phyloP scores from a whole-genome alignment of 2,797 vertebrate species.

The Telmatherina bonti region DNA sequence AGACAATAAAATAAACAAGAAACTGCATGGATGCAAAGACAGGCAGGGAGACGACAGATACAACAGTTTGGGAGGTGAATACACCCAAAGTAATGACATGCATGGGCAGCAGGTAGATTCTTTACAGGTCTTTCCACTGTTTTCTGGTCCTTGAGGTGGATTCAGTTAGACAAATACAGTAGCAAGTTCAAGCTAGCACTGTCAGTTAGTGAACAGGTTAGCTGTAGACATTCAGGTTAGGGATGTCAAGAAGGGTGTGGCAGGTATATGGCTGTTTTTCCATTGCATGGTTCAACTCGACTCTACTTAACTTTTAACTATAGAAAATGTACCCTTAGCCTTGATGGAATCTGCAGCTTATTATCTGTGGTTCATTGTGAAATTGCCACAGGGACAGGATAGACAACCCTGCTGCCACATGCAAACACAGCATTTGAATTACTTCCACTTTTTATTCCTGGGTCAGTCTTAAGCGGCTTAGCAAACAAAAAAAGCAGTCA shows the following conservation, averaged over 20 bases:
- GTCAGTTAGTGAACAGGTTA: slow-evolving; percentile 52
- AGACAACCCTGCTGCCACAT: background rate
- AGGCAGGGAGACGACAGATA: slow-evolving; percentile 47
- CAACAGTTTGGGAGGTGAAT: slow-evolving; percentile 43
- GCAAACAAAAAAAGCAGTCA: background rate
- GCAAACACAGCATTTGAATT: no score
- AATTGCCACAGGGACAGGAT: background rate
- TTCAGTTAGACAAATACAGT: slow-evolving; percentile 26
- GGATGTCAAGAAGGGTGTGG: slow-evolving; percentile 8
- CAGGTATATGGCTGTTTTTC: slow-evolving; percentile 1
- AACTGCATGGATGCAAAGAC: slow-evolving; percentile 59
- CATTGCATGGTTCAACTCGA: slow-evolving; percentile 10
- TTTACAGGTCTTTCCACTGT: slow-evolving; percentile 20
- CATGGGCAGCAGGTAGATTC: slow-evolving; percentile 40
- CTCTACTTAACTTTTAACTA: background rate
- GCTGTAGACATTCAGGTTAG: slow-evolving; percentile 9
- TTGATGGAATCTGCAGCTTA: slow-evolving; percentile 3
- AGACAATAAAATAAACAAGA: slow-evolving; percentile 53
- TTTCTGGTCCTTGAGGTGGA: slow-evolving; percentile 35
- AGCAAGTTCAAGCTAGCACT: slow-evolving; percentile 34
- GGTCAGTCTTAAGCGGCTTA: no score
- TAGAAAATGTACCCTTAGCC: background rate
- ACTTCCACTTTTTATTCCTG: no score
- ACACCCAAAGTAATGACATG: slow-evolving; percentile 67
- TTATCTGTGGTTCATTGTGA: background rate